Conservation (phyloP, 2,113 vertebrate species). For the Ochotona curzoniae region DNA sequence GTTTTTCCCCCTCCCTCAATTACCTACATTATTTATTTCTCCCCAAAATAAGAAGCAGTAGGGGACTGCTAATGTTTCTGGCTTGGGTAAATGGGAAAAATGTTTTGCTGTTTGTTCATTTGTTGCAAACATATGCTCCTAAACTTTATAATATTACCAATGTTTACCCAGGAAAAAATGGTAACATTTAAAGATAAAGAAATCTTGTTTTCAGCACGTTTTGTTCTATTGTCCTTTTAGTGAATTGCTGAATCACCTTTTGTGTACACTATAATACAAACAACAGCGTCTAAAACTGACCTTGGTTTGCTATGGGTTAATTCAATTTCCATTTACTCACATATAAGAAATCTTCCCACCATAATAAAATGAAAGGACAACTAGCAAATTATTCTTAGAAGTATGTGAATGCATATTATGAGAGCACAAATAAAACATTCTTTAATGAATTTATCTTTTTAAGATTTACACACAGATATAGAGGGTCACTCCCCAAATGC, state of each 20-base stretch:
- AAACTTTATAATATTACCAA: neutral
- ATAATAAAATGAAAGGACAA: neutral
- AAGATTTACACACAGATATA: too few relatives aligned
- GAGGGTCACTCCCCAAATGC: too few relatives aligned
- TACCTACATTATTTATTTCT: slow-evolving; percentile 55
- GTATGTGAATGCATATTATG: neutral
- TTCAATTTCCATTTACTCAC: neutral
- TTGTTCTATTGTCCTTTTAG: neutral
- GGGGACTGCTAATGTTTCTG: slow-evolving; percentile 9
- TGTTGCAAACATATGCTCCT: neutral
- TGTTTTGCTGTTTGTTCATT: neutral
- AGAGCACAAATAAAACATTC: neutral
- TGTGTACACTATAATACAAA: neutral
- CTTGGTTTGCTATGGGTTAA: slow-evolving; percentile 8
- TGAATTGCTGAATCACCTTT: slow-evolving; percentile 50
- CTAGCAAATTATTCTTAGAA: neutral
- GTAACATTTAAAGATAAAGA: neutral
- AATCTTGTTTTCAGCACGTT: neutral
- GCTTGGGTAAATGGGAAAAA: neutral
- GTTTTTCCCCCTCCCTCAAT: slow-evolving; percentile 38
- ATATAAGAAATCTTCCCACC: neutral
- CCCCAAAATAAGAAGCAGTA: slow-evolving; percentile 49
- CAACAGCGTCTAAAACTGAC: slow-evolving; percentile 18
- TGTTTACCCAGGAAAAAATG: neutral
- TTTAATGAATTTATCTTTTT: neutral